Conservation (phyloP, 1,140 invertebrate genomes). For the Anastrepha ludens region DNA sequence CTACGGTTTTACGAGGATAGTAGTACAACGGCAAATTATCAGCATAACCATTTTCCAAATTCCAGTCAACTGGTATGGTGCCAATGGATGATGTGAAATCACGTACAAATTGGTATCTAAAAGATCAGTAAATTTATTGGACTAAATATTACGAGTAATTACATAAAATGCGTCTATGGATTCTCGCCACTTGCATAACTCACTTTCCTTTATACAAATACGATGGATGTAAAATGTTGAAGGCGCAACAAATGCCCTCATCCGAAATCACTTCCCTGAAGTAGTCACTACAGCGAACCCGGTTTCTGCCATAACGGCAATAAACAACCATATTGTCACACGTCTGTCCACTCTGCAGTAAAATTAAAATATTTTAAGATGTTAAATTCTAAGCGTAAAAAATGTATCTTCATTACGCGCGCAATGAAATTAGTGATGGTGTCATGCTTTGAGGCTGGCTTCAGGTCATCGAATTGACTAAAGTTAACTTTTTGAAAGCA, state of each 20-base stretch:
- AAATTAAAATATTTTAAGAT: neutral
- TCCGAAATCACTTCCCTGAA: conserved; percentile 85
- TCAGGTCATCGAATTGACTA: conserved; percentile 56
- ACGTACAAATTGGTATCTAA: conserved; percentile 57
- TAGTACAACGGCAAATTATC: conserved; percentile 74
- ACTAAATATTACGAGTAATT: no score
- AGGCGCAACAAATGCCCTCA: conserved; percentile 86
- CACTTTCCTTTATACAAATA: conserved; percentile 74
- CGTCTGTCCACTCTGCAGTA: conserved; percentile 52
- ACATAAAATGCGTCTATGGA: no score
- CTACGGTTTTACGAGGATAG: conserved; percentile 79
- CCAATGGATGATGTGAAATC: conserved; percentile 65
- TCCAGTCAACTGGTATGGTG: conserved; percentile 80
- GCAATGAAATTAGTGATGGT: conserved; percentile 63
- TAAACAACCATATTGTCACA: conserved; percentile 53
- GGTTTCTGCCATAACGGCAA: conserved; percentile 79
- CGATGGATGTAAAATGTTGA: conserved; percentile 81
- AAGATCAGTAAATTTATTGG: neutral
- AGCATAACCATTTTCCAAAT: conserved; percentile 82
- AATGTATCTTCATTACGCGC: conserved; percentile 57
- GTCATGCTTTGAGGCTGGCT: conserved; percentile 57
- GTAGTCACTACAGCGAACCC: conserved; percentile 78
- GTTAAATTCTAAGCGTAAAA: neutral
- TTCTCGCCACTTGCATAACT: neutral
- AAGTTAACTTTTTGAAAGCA: conserved; percentile 64